These are phyloP conservation scores for Erinaceus europaeus DNA, from an alignment of 2,113 vertebrate genomes.

Conservation along the genomic window DNA sequence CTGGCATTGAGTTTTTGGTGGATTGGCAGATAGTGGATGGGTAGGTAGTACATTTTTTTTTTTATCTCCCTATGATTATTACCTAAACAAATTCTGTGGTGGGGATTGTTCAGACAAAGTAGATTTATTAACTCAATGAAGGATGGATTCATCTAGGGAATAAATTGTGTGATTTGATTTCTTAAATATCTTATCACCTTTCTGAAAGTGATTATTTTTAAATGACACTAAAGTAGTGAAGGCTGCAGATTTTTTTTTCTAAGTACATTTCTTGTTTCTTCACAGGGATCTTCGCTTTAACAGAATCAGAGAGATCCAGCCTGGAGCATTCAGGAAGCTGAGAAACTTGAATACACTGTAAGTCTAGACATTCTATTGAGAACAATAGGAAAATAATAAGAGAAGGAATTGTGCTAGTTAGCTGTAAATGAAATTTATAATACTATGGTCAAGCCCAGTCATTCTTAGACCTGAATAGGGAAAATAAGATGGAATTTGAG, in stretches of 20 bases:
- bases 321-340: constrained; percentile 90
- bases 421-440: too few relatives aligned
- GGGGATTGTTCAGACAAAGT: too few relatives aligned
- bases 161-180: accelerated
- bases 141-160: accelerated
- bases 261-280: not conserved
- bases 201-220: not conserved
- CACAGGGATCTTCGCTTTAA: constrained; percentile 98
- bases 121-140: not conserved
- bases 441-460: not conserved
- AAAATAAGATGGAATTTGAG: accelerated
- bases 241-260: accelerated
- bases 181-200: accelerated
- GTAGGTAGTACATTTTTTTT: accelerated
- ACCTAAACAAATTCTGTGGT: too few relatives aligned
- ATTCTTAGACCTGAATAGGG: accelerated
- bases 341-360: constrained; percentile 97
- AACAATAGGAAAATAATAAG: not conserved
- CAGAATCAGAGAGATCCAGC: constrained; percentile 96
- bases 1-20: not conserved
- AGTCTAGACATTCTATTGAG: constrained; percentile 76
- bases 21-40: accelerated
- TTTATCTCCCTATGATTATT: not conserved
- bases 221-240: not conserved
- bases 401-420: accelerated